Percentiles rank a stretch among this genome's conserved stretches.
Conservation (phyloP, 2,113 vertebrate species). For the Fukomys damarensis region DNA sequence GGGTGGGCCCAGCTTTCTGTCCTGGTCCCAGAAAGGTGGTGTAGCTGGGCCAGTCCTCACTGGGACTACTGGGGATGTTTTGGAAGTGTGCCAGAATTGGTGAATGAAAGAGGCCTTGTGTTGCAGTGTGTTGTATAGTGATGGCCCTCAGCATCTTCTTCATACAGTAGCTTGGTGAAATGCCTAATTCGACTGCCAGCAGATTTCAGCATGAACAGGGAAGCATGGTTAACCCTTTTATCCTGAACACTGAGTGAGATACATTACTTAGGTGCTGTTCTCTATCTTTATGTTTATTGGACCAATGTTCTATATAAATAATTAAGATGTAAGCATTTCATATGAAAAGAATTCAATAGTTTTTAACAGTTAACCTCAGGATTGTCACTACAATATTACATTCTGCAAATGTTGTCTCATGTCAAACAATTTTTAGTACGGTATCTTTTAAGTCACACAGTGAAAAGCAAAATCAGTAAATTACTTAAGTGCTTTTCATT, state of each 20-base stretch:
- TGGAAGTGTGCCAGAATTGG: slow-evolving; percentile 73
- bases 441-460: not conserved
- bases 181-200: not conserved
- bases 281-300: slow-evolving; percentile 58
- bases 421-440: slow-evolving; percentile 48
- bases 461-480: slow-evolving; percentile 59
- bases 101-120: slow-evolving; percentile 95
- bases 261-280: slow-evolving; percentile 19
- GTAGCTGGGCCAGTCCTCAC: too few species aligned
- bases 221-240: slow-evolving; percentile 53
- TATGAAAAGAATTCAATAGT: slow-evolving; percentile 19
- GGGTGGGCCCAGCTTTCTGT: too few species aligned
- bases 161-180: slow-evolving; percentile 86
- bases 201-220: slow-evolving; percentile 61
- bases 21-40: too few species aligned
- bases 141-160: slow-evolving; percentile 98
- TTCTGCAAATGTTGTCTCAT: slow-evolving; percentile 44
- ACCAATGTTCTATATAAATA: slow-evolving; percentile 72
- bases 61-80: too few species aligned
- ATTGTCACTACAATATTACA: slow-evolving; percentile 57
- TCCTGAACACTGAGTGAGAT: slow-evolving; percentile 46
- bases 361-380: slow-evolving; percentile 27
- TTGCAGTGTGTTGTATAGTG: slow-evolving; percentile 93
- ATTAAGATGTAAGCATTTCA: slow-evolving; percentile 61
- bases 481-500: slow-evolving; percentile 52